Evolutionary conservation across 2,797 vertebrate species (phyloP).

Genomic region (Acanthurus lineatus): DNA sequence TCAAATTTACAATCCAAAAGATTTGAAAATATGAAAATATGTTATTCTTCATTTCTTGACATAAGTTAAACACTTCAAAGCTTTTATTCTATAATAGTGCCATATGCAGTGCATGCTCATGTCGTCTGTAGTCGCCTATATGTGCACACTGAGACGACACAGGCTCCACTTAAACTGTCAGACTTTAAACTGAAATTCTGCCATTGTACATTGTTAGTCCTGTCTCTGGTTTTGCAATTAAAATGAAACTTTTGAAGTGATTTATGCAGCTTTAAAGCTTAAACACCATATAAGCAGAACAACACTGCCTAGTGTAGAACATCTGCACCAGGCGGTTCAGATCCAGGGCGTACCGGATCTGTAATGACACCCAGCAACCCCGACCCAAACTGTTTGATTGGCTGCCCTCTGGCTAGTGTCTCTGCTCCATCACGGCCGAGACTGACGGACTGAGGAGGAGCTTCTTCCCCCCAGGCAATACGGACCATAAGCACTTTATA

Average conservation of each 20-base stretch:
- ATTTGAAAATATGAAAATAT: constrained; percentile 16
- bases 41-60: not conserved
- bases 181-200: not conserved
- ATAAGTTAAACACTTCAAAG: constrained; percentile 16
- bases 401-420: too few relatives aligned
- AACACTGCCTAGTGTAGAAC: too few relatives aligned
- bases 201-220: not conserved
- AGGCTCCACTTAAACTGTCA: constrained; percentile 15
- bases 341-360: too few relatives aligned
- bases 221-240: constrained; percentile 6
- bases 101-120: not conserved
- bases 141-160: too few relatives aligned
- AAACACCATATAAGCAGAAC: too few relatives aligned
- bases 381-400: too few relatives aligned
- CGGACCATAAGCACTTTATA: too few relatives aligned
- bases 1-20: not conserved
- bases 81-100: not conserved
- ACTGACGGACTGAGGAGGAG: too few relatives aligned
- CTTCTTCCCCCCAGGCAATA: too few relatives aligned
- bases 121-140: not conserved
- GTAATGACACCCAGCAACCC: too few relatives aligned
- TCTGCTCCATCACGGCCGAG: too few relatives aligned
- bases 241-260: constrained; percentile 20
- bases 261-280: not conserved
- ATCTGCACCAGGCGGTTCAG: too few relatives aligned